phyloP scores from a whole-genome alignment of 2,888 invertebrate genomes.

The Hyalella azteca region DNA sequence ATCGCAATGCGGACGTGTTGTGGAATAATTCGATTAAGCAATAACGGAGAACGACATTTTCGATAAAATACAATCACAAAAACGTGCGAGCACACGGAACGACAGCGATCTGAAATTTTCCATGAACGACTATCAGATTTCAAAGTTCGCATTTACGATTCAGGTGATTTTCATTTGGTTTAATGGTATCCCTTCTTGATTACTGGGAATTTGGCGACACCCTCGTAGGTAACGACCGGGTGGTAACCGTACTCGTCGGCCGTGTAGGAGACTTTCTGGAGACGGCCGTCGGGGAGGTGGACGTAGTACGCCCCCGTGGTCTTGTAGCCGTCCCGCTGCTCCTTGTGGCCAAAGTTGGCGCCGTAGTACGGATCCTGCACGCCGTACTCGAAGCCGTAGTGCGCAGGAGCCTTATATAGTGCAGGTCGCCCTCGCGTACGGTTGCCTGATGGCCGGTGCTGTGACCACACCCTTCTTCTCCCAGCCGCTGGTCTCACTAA shows the following conservation, averaged over 20 bases:
- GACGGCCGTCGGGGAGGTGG: conserved; percentile 38
- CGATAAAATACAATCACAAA: too few relatives aligned
- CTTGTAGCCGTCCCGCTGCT: conserved; percentile 35
- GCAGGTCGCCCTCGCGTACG: neutral
- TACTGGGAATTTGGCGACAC: conserved; percentile 23
- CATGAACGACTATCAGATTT: too few relatives aligned
- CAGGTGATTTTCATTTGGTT: too few relatives aligned
- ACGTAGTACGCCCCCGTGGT: conserved; percentile 37
- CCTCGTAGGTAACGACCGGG: conserved; percentile 36
- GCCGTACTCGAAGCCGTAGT: conserved; percentile 41
- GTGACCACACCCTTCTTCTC: neutral
- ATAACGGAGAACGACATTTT: too few relatives aligned
- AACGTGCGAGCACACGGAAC: too few relatives aligned
- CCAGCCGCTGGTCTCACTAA: neutral
- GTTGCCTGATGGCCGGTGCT: neutral
- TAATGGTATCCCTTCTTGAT: conserved; percentile 7
- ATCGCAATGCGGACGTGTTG: too few relatives aligned
- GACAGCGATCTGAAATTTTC: too few relatives aligned
- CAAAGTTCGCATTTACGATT: too few relatives aligned
- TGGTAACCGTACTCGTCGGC: conserved; percentile 39
- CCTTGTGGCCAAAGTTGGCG: conserved; percentile 42
- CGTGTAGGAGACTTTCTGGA: conserved; percentile 32
- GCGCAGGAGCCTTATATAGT: conserved; percentile 39
- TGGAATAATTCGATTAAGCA: too few relatives aligned
- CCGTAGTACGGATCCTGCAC: conserved; percentile 41